phyloP scores from a whole-genome alignment of 2,888 invertebrate genomes.

The Nasonovia ribisnigri region DNA sequence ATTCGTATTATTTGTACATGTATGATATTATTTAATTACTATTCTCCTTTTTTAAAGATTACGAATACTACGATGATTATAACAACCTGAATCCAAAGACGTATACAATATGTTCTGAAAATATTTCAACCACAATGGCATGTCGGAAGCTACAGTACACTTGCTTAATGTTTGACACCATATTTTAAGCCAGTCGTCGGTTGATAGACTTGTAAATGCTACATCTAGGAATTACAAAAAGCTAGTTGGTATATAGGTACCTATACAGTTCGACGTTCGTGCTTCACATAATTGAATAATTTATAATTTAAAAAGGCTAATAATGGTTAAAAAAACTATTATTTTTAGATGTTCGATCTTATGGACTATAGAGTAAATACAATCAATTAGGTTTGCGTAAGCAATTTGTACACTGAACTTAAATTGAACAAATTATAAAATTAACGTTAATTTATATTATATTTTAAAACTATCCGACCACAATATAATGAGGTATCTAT shows the following conservation, averaged over 20 bases:
- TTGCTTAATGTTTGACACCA: constrained; percentile 76
- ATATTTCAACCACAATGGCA: constrained; percentile 82
- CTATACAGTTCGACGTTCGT: not conserved
- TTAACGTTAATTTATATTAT: not conserved
- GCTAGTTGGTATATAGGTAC: not conserved
- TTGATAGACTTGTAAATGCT: constrained; percentile 67
- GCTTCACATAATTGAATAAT: not conserved
- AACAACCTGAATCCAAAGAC: constrained; percentile 54
- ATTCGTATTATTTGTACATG: not conserved
- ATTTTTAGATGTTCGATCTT: not conserved
- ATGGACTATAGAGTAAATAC: not conserved
- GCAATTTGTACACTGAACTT: not conserved
- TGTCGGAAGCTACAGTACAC: constrained; percentile 74
- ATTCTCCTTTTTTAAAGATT: not conserved
- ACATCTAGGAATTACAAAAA: constrained; percentile 47
- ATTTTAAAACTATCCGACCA: not conserved
- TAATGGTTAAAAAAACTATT: not conserved
- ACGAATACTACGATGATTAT: not conserved
- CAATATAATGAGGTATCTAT: not conserved
- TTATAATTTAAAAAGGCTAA: not conserved
- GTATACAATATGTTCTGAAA: constrained; percentile 79
- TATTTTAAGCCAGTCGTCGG: constrained; percentile 80
- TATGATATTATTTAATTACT: not conserved
- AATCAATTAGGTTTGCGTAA: not conserved
- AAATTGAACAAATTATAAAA: not conserved